A percentile compares a stretch with the other conserved stretches of the same genome.
Conservation (phyloP, 2,888 invertebrate species). For the Diloba caeruleocephala region DNA sequence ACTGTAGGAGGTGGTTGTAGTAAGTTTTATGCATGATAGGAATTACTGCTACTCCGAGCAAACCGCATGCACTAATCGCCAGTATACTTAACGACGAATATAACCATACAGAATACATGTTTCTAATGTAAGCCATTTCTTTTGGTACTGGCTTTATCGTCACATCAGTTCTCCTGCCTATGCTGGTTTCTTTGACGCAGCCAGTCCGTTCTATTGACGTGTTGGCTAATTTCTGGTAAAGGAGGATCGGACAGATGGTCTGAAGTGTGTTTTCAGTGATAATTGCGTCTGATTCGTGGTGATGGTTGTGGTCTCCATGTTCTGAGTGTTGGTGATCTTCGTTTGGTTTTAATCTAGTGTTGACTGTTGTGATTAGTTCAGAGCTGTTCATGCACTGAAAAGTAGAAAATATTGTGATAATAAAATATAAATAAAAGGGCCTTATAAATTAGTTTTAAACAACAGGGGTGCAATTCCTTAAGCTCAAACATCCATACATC, state of each 20-base stretch:
- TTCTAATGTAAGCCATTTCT: slow-evolving; percentile 70
- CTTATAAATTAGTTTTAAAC: too few species aligned
- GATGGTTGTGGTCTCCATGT: slow-evolving; percentile 56
- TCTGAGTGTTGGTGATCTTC: slow-evolving; percentile 64
- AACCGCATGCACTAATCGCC: slow-evolving; percentile 95
- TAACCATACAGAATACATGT: slow-evolving; percentile 92
- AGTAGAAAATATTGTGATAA: slow-evolving; percentile 22
- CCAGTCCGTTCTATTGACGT: slow-evolving; percentile 87
- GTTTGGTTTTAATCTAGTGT: slow-evolving; percentile 75
- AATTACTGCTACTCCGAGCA: slow-evolving; percentile 96
- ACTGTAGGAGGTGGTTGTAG: slow-evolving; percentile 96
- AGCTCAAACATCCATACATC: too few species aligned
- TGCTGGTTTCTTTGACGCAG: slow-evolving; percentile 83
- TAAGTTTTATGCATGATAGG: slow-evolving; percentile 96
- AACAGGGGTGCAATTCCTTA: too few species aligned
- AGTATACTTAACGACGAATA: slow-evolving; percentile 95
- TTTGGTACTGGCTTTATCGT: slow-evolving; percentile 41
- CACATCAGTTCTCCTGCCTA: slow-evolving; percentile 47
- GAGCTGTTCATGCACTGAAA: slow-evolving; percentile 86
- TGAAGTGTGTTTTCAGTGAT: slow-evolving; percentile 78
- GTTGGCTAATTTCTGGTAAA: slow-evolving; percentile 91
- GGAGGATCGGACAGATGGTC: slow-evolving; percentile 91
- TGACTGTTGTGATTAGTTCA: slow-evolving; percentile 80
- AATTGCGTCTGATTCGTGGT: slow-evolving; percentile 61
- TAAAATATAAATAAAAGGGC: too few species aligned